These are phyloP conservation scores for Girardia tigrina DNA, from an alignment of 2,888 invertebrate genomes.

Conservation along the genomic window DNA sequence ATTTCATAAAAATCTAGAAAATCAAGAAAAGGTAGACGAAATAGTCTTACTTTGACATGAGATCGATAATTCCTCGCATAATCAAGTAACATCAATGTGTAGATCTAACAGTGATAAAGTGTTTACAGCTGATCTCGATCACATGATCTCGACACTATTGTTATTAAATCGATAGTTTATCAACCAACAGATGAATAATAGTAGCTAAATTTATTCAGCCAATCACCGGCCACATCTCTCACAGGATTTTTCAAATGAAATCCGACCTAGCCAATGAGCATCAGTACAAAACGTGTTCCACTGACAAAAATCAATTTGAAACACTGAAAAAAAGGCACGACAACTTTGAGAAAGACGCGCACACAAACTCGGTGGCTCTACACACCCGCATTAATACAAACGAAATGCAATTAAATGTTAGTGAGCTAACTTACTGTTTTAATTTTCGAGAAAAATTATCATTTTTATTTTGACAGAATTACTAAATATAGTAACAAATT, in stretches of 20 bases:
- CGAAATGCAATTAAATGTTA: neutral
- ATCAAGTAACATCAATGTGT: neutral
- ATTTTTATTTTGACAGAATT: neutral
- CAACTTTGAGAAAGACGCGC: neutral
- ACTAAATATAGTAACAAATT: neutral
- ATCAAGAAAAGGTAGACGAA: too few species aligned
- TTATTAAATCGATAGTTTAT: constrained; percentile 14
- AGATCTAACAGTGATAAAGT: neutral
- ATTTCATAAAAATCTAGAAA: too few species aligned
- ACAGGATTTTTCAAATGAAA: constrained; percentile 14
- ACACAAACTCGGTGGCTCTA: too few species aligned
- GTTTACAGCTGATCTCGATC: constrained; percentile 15
- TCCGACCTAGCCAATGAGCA: neutral
- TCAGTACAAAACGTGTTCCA: neutral
- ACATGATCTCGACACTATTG: constrained; percentile 1
- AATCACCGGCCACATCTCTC: neutral
- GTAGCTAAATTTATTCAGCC: constrained; percentile 1
- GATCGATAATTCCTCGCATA: constrained; percentile 20
- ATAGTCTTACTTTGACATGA: neutral
- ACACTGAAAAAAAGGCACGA: neutral
- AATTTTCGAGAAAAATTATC: neutral
- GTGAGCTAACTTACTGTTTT: neutral
- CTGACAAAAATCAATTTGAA: constrained; percentile 23
- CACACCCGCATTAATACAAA: neutral
- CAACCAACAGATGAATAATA: constrained; percentile 12